These are phyloP conservation scores for Hesperia comma DNA, from an alignment of 2,888 invertebrate species.

Conservation along the genomic window DNA sequence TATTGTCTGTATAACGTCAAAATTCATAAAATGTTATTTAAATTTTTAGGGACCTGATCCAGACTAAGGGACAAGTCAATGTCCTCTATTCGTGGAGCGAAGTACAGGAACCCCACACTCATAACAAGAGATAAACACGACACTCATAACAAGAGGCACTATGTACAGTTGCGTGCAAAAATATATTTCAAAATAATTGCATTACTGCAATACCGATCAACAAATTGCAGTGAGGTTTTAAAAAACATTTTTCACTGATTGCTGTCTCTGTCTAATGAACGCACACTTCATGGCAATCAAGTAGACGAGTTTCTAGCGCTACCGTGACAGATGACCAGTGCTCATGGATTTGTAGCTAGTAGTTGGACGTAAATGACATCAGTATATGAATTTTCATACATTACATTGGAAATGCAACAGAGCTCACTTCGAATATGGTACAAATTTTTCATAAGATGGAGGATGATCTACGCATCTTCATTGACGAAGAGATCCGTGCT, in stretches of 20 bases:
- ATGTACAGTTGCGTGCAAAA: neutral
- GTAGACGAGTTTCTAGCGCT: slow-evolving; percentile 10
- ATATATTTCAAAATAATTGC: neutral
- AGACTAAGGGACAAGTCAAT: neutral
- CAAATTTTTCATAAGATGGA: too few relatives aligned
- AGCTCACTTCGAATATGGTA: neutral
- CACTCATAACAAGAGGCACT: too few relatives aligned
- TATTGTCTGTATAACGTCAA: too few relatives aligned
- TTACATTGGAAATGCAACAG: slow-evolving; percentile 10
- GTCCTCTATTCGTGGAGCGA: too few relatives aligned
- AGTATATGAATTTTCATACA: slow-evolving; percentile 24
- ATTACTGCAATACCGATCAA: neutral
- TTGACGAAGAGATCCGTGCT: too few relatives aligned
- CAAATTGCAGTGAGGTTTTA: neutral
- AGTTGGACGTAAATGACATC: slow-evolving; percentile 15
- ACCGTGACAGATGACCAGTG: slow-evolving; percentile 2
- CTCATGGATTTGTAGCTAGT: slow-evolving; percentile 10
- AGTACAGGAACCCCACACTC: too few relatives aligned
- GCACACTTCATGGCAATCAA: slow-evolving; percentile 11
- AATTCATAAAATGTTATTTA: too few relatives aligned
- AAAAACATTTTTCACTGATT: neutral
- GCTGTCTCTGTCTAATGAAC: slow-evolving; percentile 11
- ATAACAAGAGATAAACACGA: too few relatives aligned
- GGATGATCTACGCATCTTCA: too few relatives aligned
- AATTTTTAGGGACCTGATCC: too few relatives aligned